A percentile compares a stretch with the other conserved stretches of the same genome.
Conservation (phyloP, 2,888 invertebrate genomes). For the Drosophila phalerata region DNA sequence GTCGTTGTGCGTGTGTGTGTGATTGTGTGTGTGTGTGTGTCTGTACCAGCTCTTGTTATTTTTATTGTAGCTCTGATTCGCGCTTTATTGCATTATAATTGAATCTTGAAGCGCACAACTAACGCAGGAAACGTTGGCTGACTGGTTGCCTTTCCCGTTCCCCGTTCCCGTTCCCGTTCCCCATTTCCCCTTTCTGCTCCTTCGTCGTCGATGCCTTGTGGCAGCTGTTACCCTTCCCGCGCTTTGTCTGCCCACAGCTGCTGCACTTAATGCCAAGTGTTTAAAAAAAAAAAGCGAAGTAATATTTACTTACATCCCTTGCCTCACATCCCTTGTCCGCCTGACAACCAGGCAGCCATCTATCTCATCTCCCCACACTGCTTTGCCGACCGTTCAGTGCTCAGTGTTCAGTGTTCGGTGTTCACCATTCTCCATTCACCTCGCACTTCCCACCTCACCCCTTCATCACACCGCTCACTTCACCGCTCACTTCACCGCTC, state of each 20-base stretch:
- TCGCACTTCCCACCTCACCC: conserved; percentile 11
- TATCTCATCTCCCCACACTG: conserved; percentile 18
- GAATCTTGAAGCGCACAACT: conserved; percentile 83
- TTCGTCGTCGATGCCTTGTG: conserved; percentile 43
- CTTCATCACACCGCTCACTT: background rate
- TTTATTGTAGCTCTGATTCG: conserved; percentile 81
- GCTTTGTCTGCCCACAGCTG: conserved; percentile 57
- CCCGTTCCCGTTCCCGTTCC: conserved; percentile 32
- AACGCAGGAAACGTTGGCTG: conserved; percentile 80
- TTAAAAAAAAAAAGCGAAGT: conserved; percentile 63
- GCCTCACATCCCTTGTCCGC: background rate
- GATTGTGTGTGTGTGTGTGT: conserved; percentile 22
- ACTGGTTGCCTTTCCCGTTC: conserved; percentile 53
- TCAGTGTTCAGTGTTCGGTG: conserved; percentile 20
- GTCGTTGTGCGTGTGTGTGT: conserved; percentile 19
- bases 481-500: conserved; percentile 39
- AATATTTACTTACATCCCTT: conserved; percentile 73
- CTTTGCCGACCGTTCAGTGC: conserved; percentile 15
- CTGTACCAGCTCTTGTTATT: conserved; percentile 67
- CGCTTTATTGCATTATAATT: conserved; percentile 84
- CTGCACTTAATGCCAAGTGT: conserved; percentile 80
- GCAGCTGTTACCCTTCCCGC: conserved; percentile 44
- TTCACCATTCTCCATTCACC: conserved; percentile 33
- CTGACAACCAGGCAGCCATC: conserved; percentile 23
- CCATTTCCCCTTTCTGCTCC: conserved; percentile 19